phyloP scores from a whole-genome alignment of 2,888 invertebrate species.

The Nemapogon koenigi region DNA sequence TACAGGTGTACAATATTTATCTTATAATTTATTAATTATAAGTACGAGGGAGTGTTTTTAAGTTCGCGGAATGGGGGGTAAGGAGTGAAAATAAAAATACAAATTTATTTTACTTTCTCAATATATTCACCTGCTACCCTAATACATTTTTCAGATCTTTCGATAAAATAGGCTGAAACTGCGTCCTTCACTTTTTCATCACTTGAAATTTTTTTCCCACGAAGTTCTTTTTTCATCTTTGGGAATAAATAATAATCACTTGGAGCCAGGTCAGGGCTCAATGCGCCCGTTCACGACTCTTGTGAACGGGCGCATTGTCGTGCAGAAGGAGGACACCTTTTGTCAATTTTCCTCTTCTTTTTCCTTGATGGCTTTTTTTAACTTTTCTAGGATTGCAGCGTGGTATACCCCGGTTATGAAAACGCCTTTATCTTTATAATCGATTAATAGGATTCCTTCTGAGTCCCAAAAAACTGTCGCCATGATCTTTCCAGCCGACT shows the following conservation, averaged over 20 bases:
- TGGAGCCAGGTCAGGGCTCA: conserved; percentile 10
- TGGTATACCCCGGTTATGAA: conserved; percentile 2
- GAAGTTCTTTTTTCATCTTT: neutral
- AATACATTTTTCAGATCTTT: conserved; percentile 1
- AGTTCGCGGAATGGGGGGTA: conserved; percentile 1
- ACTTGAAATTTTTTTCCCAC: conserved; percentile 12
- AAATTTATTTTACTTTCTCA: conserved; percentile 1
- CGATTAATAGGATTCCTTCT: conserved; percentile 1
- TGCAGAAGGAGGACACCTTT: conserved; percentile 14
- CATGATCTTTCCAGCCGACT: neutral
- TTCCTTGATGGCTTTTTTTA: conserved; percentile 15
- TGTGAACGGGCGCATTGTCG: conserved; percentile 14
- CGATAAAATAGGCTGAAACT: conserved; percentile 4
- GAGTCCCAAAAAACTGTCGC: neutral
- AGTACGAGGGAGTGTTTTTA: neutral
- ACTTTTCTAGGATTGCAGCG: conserved; percentile 16
- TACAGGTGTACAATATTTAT: too few relatives aligned
- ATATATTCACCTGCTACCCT: conserved; percentile 1
- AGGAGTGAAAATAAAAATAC: neutral
- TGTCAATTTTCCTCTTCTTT: conserved; percentile 15
- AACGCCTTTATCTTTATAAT: conserved; percentile 1
- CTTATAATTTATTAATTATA: too few relatives aligned
- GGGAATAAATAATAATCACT: neutral
- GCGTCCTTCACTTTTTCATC: conserved; percentile 15
- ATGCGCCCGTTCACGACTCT: conserved; percentile 8